These are phyloP conservation scores for Eristalis tenax DNA, from an alignment of 2,888 invertebrate genomes.

Conservation along the genomic window DNA sequence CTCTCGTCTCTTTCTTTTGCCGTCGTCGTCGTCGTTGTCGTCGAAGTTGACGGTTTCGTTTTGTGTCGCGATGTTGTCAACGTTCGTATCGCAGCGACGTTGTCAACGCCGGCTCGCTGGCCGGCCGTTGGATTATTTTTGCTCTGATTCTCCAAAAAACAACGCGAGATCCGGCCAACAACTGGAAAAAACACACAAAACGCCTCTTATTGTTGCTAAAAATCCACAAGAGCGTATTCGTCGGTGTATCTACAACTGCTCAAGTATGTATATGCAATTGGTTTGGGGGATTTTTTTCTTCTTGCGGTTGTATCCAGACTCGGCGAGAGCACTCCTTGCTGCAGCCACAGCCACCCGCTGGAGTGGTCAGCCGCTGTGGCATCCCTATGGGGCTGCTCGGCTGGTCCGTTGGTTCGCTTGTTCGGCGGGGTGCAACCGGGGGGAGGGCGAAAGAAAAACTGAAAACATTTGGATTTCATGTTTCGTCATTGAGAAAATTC, in stretches of 20 bases:
- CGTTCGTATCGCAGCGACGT: slow-evolving; percentile 19
- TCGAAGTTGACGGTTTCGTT: not conserved
- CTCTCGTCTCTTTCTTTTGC: slow-evolving; percentile 37
- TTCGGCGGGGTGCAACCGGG: not conserved
- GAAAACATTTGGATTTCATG: slow-evolving; percentile 71
- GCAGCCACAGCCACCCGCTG: slow-evolving; percentile 1
- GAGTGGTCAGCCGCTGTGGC: slow-evolving; percentile 21
- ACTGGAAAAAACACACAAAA: slow-evolving; percentile 13
- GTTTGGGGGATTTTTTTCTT: slow-evolving; percentile 25
- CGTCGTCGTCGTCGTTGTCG: slow-evolving; percentile 50
- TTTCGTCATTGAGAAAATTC: slow-evolving; percentile 72
- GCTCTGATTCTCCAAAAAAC: slow-evolving; percentile 67
- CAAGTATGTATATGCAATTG: slow-evolving; percentile 21
- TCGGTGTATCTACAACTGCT: slow-evolving; percentile 39
- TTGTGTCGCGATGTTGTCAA: slow-evolving; percentile 55
- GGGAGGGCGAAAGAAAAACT: slow-evolving; percentile 28
- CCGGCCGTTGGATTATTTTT: slow-evolving; percentile 63
- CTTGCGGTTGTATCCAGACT: not conserved
- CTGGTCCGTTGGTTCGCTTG: too few relatives aligned
- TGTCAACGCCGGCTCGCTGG: slow-evolving; percentile 46
- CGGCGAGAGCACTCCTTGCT: slow-evolving; percentile 8
- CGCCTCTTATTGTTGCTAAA: slow-evolving; percentile 69
- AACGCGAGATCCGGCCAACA: slow-evolving; percentile 43
- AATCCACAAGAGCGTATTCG: slow-evolving; percentile 50
- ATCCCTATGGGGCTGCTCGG: slow-evolving; percentile 36